phyloP scores from a whole-genome alignment of 1,140 invertebrate species.

The Coboldia fuscipes region DNA sequence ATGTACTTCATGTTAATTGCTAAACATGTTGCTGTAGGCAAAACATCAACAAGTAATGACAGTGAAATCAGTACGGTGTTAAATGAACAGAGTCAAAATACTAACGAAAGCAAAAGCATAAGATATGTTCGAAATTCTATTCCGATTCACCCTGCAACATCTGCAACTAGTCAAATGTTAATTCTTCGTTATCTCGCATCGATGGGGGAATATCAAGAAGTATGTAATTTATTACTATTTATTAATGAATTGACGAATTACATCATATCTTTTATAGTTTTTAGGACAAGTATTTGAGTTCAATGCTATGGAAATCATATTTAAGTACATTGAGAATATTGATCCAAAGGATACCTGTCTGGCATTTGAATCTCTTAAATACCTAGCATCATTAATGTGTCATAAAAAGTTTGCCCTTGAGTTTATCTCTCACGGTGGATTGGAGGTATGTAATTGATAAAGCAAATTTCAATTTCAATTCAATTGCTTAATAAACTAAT shows the following conservation, averaged over 20 bases:
- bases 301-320: constrained; percentile 69
- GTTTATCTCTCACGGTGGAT: constrained; percentile 67
- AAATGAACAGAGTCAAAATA: constrained; percentile 9
- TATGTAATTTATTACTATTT: constrained; percentile 21
- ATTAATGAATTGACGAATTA: too few species aligned
- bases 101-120: background rate
- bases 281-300: constrained; percentile 81
- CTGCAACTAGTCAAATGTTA: constrained; percentile 72
- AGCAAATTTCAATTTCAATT: background rate
- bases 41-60: too few species aligned
- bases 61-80: too few species aligned
- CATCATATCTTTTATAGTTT: too few species aligned
- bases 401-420: constrained; percentile 96
- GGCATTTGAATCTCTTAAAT: constrained; percentile 87
- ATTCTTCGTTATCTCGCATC: constrained; percentile 83
- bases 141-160: constrained; percentile 69
- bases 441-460: constrained; percentile 35
- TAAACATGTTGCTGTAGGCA: too few species aligned
- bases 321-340: constrained; percentile 75
- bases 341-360: constrained; percentile 75
- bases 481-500: background rate
- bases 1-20: too few species aligned
- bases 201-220: constrained; percentile 93
- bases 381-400: constrained; percentile 77
- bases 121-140: constrained; percentile 19